Base-by-base conservation (phyloP, 2,113 vertebrate species). In the Onychorhynchus coronatus region DNA sequence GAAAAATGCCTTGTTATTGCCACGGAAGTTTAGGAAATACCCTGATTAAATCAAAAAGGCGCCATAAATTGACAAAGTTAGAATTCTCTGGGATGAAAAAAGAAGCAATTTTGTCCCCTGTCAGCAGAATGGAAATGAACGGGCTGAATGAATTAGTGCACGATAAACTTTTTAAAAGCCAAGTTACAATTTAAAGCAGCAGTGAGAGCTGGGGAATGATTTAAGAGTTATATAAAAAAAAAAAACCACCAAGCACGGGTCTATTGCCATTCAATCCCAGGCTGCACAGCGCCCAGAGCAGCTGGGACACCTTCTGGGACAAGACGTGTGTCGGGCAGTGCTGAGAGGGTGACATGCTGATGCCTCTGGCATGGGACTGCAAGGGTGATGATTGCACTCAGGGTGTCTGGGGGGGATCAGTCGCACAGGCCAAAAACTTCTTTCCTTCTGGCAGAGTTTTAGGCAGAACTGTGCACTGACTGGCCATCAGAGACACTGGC, bases 51-150 rank as follows among this genome's bases (percentile, higher is more conserved):
- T 95, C 52, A 66, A 94, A 97, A 94, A 91, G 81, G 72, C 33
- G 5, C 63, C 37, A 76, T 89, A 95, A 96, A 95, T 68, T 73
- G 91, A 62, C 50, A 4, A 79, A 94, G 91, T 81, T 77, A 33
- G 52, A 84, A 80, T 92, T 94, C 82, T 89, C 88, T 22, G 33
- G 79, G 89, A 93, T 93, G 46, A 41, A 71, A 86, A 87, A 59
- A 49, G 86, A 31, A 91, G 95, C 70, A 49, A 52, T 93, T 97
- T 95, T 91, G 72, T 78, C 66, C 71, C 78, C 90, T 42, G 33
- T 91, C 96, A 97, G 96, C 96, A 94, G 91, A 96, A 96, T 96
- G 93, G 89, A 96, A 94, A 94, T 94, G 89, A 96, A 94, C 7
- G 21, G 76, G 56, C 53, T 88, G 85, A 53, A 72, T 88, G 94